phyloP scores from a whole-genome alignment of 2,113 vertebrate genomes.

The Litocranius walleri region DNA sequence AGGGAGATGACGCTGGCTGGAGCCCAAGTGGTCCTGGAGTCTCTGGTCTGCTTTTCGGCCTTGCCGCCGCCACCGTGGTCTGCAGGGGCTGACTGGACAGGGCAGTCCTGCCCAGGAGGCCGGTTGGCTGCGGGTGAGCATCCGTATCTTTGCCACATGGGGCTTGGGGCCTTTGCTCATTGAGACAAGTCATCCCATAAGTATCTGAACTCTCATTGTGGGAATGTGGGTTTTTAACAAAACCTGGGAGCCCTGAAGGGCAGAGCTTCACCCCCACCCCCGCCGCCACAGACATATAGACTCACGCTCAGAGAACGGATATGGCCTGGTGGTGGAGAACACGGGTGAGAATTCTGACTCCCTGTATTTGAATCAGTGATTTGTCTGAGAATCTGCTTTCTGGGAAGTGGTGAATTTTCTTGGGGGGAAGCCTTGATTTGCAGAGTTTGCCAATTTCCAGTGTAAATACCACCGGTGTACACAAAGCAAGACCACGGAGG shows the following conservation, averaged over 20 bases:
- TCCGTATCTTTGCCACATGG: neutral
- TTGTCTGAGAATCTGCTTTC: neutral
- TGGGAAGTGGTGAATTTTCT: neutral
- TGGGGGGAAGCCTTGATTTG: neutral
- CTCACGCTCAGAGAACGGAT: neutral
- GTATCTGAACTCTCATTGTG: neutral
- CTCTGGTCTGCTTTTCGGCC: neutral
- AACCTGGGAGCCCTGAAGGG: neutral
- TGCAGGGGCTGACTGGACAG: neutral
- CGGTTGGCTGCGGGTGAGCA: accelerated
- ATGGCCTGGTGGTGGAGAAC: neutral
- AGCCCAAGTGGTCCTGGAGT: neutral
- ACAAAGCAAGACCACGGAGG: neutral
- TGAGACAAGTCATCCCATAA: neutral
- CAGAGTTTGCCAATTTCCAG: neutral
- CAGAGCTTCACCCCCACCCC: neutral
- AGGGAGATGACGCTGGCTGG: neutral
- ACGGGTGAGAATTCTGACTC: neutral
- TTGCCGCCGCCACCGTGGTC: accelerated
- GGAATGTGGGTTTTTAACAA: neutral
- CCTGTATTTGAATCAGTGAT: neutral
- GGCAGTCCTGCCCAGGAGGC: neutral
- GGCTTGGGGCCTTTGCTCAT: neutral
- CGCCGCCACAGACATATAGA: neutral
- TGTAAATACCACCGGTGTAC: neutral